Evolutionary conservation across 2,888 invertebrate species (phyloP).

Genomic region (Sipha maydis): DNA sequence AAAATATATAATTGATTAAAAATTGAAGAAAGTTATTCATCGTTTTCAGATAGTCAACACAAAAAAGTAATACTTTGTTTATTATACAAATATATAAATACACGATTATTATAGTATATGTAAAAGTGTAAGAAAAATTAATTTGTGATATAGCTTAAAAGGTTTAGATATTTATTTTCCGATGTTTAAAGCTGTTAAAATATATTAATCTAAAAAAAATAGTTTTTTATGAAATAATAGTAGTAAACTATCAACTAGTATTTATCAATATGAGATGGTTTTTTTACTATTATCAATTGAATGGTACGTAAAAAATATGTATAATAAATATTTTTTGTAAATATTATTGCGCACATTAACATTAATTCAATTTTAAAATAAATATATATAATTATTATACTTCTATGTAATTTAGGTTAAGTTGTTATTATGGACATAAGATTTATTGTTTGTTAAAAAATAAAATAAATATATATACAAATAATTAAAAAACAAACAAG

Average conservation of each 20-base stretch:
- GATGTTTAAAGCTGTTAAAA: not conserved
- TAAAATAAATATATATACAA: no score
- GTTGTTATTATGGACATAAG: not conserved
- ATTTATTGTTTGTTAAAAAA: slow-evolving; percentile 4
- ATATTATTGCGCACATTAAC: not conserved
- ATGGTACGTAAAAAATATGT: not conserved
- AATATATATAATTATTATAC: slow-evolving; percentile 1
- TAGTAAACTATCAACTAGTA: not conserved
- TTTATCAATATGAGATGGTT: not conserved
- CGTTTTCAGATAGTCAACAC: no score
- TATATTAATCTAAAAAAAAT: not conserved
- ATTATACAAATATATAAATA: no score
- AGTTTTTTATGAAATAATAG: not conserved
- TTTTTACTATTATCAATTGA: not conserved
- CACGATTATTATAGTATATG: no score
- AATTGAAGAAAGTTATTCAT: no score
- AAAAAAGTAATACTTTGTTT: no score
- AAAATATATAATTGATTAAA: no score
- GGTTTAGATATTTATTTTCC: no score
- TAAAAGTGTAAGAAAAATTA: no score
- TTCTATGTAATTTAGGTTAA: not conserved
- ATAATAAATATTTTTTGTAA: not conserved
- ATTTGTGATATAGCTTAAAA: no score
- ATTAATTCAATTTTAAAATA: not conserved
- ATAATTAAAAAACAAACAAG: no score